Evolutionary conservation across 2,888 invertebrate genomes (phyloP).

Genomic region (Desoria tigrina): DNA sequence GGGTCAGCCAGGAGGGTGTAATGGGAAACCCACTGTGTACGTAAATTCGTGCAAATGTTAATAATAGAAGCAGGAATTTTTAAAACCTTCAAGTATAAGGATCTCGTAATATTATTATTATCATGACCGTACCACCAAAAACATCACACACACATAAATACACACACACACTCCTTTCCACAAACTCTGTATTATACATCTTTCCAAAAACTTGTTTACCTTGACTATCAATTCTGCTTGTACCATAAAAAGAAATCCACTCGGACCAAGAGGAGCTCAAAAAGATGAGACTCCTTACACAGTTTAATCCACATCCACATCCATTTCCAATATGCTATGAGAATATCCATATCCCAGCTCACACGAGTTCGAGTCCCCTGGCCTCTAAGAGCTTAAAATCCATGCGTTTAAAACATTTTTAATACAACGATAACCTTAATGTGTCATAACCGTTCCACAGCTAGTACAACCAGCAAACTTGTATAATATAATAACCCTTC

Average conservation of each 20-base stretch:
- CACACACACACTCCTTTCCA: not conserved
- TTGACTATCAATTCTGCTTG: constrained; percentile 36
- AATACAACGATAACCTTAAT: no score
- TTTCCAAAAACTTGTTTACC: constrained; percentile 44
- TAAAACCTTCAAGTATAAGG: not conserved
- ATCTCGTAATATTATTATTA: not conserved
- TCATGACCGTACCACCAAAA: constrained; percentile 3
- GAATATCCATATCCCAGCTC: no score
- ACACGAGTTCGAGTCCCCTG: no score
- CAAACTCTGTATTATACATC: constrained; percentile 11
- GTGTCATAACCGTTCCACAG: no score
- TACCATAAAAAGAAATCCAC: not conserved
- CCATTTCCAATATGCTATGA: not conserved
- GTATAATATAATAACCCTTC: no score
- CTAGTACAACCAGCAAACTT: no score
- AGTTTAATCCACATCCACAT: not conserved
- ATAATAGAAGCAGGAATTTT: constrained; percentile 28
- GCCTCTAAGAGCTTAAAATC: no score
- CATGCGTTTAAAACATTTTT: no score
- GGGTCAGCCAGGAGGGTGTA: no score
- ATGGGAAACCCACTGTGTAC: not conserved
- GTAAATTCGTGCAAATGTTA: constrained; percentile 34
- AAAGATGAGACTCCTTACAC: no score
- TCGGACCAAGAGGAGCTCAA: no score
- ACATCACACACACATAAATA: not conserved